Evolutionary conservation across 2,888 invertebrate species (phyloP).

Genomic region (Halocaridina rubra): DNA sequence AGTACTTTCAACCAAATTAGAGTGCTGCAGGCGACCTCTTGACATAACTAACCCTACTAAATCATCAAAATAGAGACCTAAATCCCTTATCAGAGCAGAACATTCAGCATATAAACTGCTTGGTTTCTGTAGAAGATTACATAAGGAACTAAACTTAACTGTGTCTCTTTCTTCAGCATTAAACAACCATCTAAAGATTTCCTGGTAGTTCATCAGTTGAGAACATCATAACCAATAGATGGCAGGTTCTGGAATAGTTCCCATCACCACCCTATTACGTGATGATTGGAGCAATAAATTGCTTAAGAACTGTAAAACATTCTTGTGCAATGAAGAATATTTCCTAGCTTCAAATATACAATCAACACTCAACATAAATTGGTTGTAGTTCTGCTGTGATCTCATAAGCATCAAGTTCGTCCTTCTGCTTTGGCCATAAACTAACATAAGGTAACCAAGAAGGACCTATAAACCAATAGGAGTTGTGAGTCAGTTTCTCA

Average conservation of each 20-base stretch:
- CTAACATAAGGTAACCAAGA: neutral
- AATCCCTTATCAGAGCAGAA: neutral
- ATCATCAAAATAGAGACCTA: too few species aligned
- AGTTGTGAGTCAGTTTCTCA: neutral
- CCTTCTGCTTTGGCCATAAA: neutral
- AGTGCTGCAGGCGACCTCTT: too few species aligned
- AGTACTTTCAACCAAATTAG: too few species aligned
- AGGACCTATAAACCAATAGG: neutral
- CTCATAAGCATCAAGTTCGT: neutral
- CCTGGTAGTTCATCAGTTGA: too few species aligned
- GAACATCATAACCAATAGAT: neutral
- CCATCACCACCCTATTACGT: too few species aligned
- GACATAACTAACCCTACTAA: too few species aligned
- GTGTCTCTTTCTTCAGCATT: neutral
- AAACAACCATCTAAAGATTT: neutral
- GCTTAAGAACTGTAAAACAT: too few species aligned
- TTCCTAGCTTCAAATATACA: neutral
- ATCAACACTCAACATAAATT: too few species aligned
- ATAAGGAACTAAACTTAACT: neutral
- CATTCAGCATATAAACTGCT: neutral
- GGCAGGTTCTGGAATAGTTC: too few species aligned
- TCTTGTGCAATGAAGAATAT: neutral
- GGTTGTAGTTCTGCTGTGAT: neutral
- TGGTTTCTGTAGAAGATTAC: neutral
- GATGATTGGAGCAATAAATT: too few species aligned